Base-by-base conservation (phyloP, 2,797 vertebrate species). In the Arremon aurantiirostris region DNA sequence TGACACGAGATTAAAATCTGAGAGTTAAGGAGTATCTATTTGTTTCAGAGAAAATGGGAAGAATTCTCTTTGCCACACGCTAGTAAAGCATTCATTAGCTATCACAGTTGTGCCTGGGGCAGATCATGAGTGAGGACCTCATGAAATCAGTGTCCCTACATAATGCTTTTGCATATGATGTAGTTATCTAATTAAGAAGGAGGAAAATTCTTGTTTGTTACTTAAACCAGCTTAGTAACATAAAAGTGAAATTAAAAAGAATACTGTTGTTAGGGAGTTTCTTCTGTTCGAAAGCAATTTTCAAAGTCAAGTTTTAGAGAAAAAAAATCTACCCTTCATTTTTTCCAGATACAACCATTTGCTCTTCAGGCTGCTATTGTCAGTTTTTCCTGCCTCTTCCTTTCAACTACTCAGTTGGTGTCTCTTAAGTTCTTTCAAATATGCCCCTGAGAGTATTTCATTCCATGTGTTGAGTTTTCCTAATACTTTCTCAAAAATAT, bases 271-370 rank as follows among this genome's bases (percentile, higher is more conserved):
- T 92, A 80, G 64, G 82, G 59, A 34, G 26, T 64, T 90, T 90
- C 26, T 83, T 96, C 75, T 77, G 47, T 91, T 93, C 82, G 86
- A 96, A 96, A 95, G 44, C 71, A 94, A 87, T 94, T 95, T 96
- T 97, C 93, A 97, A 97, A 98, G 91, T 85, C 83, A 97, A 93
- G 49, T 94, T 96, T 81, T 84, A 89, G 63, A 91, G 76, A 22
- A 90, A 94, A 89, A 93, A 93, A 97, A 95, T 96, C 83, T 93
- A 72, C 34, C 59, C 95, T 90, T 97, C 93, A 95, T 97, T 97
- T 92, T 87, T 97, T 97, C 90, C 95, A 97, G 95, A 97, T 96
- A 94, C 83, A 86, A 65, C 24, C 68, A 18, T 68, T 95, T 90
- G 64, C 70, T 94, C 86, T 86, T 94, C 79, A 84, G 78, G 59